Evolutionary conservation across 2,113 vertebrate species (phyloP), one percentile per base, ranked within the genome.

Genomic region (Tylochromis polylepis): DNA sequence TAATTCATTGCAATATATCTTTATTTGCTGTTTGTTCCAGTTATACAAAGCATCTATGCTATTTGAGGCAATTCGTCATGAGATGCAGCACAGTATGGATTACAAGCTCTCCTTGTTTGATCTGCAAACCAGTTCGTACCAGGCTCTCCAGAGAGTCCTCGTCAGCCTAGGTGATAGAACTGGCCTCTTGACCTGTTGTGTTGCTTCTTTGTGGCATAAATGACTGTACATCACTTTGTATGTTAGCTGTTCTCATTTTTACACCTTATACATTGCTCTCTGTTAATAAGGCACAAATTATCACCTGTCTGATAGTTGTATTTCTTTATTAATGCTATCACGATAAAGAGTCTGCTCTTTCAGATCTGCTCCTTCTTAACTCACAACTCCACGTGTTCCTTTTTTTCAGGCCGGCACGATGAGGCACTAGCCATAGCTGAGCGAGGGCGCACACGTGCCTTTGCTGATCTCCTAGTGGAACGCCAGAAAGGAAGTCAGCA

Each of bases 91-190:
- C 93, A 98, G 96, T 95, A 97, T 97, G 0, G 98, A 99, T 89
- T 98, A 98, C 96, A 98, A 97, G 62, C 97, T 98, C 77, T 98
- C 98, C 0, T 96, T 99, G 88, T 99, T 99, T 0, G 98, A 99
- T 93, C 97, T 99, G 89, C 98, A 99, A 92, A 99, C 98, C 0
- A 97, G 97, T n/a, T 98, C 96, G 53, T 99, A 99, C 88, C 98
- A 99, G 95, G 98, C 98, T 93, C 95, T 99, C 92, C 98, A 99
- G 95, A 96, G 98, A 43, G 98, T 99, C 72, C 97, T 99, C 1
- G 98, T 99, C 95, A 98, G 96, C 90, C 96, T 99, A 0, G 98
- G 98, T 99, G 95, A 96, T 93, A 24, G 2, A 9, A 8, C 72
- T 20, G 11, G 5, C 18, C 41, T 22, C 58, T 82, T 24, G 4